These are phyloP conservation scores for Mormyrops attenuatus DNA, from an alignment of 2,797 vertebrate species.

Conservation along the genomic window DNA sequence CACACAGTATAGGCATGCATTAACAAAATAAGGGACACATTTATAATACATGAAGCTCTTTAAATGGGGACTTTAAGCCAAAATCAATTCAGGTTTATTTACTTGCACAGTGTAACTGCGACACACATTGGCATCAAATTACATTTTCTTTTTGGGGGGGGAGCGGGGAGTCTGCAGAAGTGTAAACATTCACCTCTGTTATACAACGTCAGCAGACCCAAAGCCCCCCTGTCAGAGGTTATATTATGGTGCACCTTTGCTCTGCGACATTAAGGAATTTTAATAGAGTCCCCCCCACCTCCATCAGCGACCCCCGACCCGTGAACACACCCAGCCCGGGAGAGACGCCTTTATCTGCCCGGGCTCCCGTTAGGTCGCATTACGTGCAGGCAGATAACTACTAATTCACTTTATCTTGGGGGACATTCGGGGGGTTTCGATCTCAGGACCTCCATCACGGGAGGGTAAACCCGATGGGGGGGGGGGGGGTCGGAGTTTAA, in stretches of 20 bases:
- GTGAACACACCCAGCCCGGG: not conserved
- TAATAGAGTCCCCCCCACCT: not conserved
- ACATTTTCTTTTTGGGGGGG: not conserved
- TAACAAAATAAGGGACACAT: not conserved
- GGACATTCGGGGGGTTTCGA: not conserved
- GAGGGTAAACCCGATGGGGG: not conserved
- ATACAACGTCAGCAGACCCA: not conserved
- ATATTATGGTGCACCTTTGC: not conserved
- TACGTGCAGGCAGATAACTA: not conserved
- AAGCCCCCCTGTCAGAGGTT: not conserved
- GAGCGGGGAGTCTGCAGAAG: not conserved
- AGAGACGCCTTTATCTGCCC: not conserved
- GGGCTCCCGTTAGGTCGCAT: not conserved
- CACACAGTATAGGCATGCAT: not conserved
- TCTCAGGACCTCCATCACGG: not conserved
- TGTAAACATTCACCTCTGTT: not conserved
- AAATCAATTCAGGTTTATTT: not conserved
- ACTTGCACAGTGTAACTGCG: not conserved
- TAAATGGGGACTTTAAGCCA: not conserved
- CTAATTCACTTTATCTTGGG: not conserved
- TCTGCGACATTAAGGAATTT: not conserved
- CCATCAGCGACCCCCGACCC: not conserved
- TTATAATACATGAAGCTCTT: not conserved
- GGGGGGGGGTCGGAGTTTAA: not conserved
- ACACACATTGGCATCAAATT: not conserved